Percentiles rank a stretch among this genome's conserved stretches.
Conservation (phyloP, 2,113 vertebrate species). For the Dipodomys spectabilis region DNA sequence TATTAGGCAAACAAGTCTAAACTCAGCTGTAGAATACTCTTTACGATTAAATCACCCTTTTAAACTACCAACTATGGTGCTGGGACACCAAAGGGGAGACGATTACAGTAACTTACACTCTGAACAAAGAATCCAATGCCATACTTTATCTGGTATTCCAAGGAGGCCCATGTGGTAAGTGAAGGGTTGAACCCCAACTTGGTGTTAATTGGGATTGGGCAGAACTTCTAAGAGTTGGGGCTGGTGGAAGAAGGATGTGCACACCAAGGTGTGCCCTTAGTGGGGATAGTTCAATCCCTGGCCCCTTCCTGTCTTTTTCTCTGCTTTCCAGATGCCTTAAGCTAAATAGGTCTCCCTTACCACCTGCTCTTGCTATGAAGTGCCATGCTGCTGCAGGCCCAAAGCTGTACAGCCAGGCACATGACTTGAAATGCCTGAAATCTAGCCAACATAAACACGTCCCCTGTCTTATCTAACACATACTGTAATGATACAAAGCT, state of each 20-base stretch:
- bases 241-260: neutral
- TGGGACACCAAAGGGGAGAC: constrained; percentile 11
- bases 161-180: neutral
- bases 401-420: neutral
- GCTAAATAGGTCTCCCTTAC: neutral
- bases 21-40: neutral
- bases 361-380: neutral
- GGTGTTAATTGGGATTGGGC: neutral
- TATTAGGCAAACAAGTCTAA: neutral
- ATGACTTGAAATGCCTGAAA: neutral
- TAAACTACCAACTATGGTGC: neutral
- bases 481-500: neutral
- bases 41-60: neutral
- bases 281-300: neutral
- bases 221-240: neutral
- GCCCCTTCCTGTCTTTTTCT: neutral
- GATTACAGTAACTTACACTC: neutral
- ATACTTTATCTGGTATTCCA: neutral
- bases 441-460: neutral
- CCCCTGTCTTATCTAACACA: neutral
- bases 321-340: neutral
- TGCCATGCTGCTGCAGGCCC: neutral
- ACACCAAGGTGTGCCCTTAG: neutral
- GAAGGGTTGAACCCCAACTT: neutral
- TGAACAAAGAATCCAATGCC: neutral